phyloP scores from a whole-genome alignment of 1,140 invertebrate genomes.

The Tetragonula clypearis region DNA sequence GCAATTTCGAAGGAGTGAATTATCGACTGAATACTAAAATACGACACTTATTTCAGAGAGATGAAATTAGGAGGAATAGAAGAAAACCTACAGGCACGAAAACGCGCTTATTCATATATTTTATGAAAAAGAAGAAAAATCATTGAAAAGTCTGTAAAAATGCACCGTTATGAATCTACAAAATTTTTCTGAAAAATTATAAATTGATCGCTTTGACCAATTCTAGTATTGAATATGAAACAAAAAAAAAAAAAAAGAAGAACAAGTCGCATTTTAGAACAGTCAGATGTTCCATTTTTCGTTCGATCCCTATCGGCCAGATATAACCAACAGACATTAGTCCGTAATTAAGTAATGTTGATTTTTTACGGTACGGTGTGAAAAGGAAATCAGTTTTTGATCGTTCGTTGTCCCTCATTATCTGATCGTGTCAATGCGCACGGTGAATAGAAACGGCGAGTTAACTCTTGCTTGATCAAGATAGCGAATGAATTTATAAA shows the following conservation, averaged over 20 bases:
- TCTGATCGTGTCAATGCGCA: constrained; percentile 34
- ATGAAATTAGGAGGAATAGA: too few species aligned
- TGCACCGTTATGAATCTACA: too few species aligned
- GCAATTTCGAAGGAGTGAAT: too few species aligned
- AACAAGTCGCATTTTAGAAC: too few species aligned
- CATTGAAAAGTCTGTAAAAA: too few species aligned
- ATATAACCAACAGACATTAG: background rate
- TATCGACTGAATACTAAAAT: too few species aligned
- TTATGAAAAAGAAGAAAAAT: too few species aligned
- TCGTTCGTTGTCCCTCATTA: background rate
- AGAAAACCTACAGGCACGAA: too few species aligned
- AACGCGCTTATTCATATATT: too few species aligned
- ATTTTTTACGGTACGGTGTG: background rate
- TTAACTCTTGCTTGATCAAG: background rate
- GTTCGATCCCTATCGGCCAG: background rate
- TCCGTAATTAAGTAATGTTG: background rate
- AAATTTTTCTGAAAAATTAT: too few species aligned
- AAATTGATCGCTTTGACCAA: too few species aligned
- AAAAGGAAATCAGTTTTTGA: background rate
- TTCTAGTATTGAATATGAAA: background rate
- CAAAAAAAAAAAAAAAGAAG: background rate
- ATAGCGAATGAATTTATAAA: background rate
- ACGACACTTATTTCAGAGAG: too few species aligned
- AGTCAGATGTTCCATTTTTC: background rate
- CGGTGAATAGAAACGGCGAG: background rate